phyloP scores from a whole-genome alignment of 2,888 invertebrate genomes.

The Aspidiotus destructor region DNA sequence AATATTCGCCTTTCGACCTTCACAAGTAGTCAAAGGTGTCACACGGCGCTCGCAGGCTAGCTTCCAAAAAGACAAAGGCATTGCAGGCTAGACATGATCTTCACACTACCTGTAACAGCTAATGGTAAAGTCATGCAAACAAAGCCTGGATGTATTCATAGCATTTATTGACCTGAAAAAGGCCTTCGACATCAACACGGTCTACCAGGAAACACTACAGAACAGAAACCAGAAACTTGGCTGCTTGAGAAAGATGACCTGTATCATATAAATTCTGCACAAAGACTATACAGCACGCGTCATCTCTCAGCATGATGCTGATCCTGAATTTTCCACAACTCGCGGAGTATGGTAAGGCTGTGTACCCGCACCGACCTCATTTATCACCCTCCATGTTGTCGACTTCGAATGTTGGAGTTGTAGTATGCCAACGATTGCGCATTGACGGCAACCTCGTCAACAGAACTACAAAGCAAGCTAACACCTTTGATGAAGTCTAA shows the following conservation, averaged over 20 bases:
- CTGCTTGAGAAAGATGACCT: not conserved
- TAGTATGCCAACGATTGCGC: too few species aligned
- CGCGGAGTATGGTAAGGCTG: not conserved
- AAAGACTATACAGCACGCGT: not conserved
- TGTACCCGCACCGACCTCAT: not conserved
- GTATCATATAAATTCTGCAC: not conserved
- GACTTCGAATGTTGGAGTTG: too few species aligned
- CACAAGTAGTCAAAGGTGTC: not conserved
- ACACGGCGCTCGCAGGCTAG: too few species aligned
- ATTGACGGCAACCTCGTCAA: too few species aligned
- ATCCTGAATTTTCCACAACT: not conserved
- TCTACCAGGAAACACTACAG: not conserved
- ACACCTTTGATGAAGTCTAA: too few species aligned
- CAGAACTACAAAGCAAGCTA: too few species aligned
- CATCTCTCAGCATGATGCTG: not conserved
- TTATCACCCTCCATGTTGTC: not conserved
- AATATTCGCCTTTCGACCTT: not conserved
- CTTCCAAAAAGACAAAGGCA: too few species aligned
- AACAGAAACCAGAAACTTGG: not conserved
- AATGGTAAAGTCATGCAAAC: not conserved
- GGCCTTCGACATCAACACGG: not conserved
- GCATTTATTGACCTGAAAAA: not conserved
- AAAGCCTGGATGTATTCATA: not conserved
- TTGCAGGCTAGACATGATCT: not conserved
- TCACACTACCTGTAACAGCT: not conserved